Evolutionary conservation across 2,888 invertebrate species (phyloP), one percentile per base, ranked within the genome.

Genomic region (Tetheella fluctuosa): DNA sequence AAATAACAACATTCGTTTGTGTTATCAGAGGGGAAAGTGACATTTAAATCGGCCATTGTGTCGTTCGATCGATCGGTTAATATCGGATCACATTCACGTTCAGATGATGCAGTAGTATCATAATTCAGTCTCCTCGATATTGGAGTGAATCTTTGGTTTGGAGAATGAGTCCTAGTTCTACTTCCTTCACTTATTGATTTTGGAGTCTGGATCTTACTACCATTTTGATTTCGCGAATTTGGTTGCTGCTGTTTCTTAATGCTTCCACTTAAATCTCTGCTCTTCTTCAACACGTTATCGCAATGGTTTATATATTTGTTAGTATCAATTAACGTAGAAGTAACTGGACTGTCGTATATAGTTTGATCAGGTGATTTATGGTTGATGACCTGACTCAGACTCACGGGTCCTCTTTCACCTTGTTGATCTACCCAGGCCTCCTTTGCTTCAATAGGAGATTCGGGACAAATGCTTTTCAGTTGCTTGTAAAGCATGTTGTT

Each of bases 401-500:
- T 91, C 5, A 92, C 93, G 0, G 91, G 93, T 0, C 91, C 89
- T 63, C 83, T 71, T 23, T 85, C 83, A 1, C 59, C 62, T 4
- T 80, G 81, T 60, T 84, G 81, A 25, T 90, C 90, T 1, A 66
- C 74, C 90, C 92, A 91, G n/a, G 90, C 91, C 59, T 85, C 82
- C 62, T 89, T 90, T 0, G 72, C 76, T 69, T 91, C 88, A 4
- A 82, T 76, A 0, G 88, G 84, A 1, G 90, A 83, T 65, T 83
- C 88, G 0, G 93, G 93, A 53, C 88, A 88, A 56, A 93, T 91
- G 0, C 83, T 88, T 69, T 93, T 92, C 20, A 92, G 70, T 64
- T 91, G 92, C 58, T 86, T 93, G 82, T 94, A 88, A 1, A 96
- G 83, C 62, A 94, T 81, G 64, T 91, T 91, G 74, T 96, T 95